Percentiles rank a stretch among this genome's conserved stretches.
phyloP scores from a whole-genome alignment of 2,888 invertebrate species.

The Plebejus argus region DNA sequence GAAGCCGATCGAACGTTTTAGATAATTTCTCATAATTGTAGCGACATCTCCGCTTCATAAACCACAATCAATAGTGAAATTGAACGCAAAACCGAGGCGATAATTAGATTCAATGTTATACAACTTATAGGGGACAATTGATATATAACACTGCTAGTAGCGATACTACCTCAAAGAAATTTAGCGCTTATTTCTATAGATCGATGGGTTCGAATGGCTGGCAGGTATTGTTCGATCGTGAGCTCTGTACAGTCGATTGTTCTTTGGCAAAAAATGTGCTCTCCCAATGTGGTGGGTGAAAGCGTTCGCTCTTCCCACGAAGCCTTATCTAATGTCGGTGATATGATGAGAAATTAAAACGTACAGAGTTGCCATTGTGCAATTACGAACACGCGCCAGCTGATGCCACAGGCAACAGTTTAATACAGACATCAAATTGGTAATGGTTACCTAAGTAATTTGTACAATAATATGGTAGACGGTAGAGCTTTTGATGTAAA shows the following conservation, averaged over 20 bases:
- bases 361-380: conserved; percentile 37
- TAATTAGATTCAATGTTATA: conserved; percentile 42
- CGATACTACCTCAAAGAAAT: conserved; percentile 25
- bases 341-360: conserved; percentile 44
- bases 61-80: conserved; percentile 45
- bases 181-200: conserved; percentile 6
- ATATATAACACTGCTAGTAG: conserved; percentile 19
- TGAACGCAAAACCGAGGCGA: conserved; percentile 42
- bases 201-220: conserved; percentile 31
- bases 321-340: conserved; percentile 55
- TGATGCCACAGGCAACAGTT: conserved; percentile 16
- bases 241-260: conserved; percentile 44
- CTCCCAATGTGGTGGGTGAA: conserved; percentile 49
- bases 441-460: neutral
- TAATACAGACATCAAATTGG: neutral
- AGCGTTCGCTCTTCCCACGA: conserved; percentile 56
- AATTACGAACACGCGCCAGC: conserved; percentile 36
- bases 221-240: conserved; percentile 26
- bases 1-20: conserved; percentile 27
- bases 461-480: neutral
- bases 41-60: conserved; percentile 37
- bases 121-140: conserved; percentile 41
- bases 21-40: conserved; percentile 36
- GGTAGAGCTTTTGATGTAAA: too few relatives aligned
- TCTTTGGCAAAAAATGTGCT: conserved; percentile 51